Evolutionary conservation across 2,888 invertebrate genomes (phyloP).

Genomic region (Sinotaia quadrata): DNA sequence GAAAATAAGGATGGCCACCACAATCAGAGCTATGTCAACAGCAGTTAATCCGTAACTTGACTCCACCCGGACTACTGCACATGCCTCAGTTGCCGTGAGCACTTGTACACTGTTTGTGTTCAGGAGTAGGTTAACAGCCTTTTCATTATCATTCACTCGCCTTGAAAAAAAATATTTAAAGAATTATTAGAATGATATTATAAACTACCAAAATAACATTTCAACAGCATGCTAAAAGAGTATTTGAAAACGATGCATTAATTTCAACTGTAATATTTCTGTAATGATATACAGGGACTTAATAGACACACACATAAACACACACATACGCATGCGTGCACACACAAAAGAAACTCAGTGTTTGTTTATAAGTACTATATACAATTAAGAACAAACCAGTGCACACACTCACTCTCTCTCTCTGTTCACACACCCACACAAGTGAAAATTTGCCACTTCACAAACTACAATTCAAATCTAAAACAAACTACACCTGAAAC

Average conservation of each 20-base stretch:
- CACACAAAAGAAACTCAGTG: too few relatives aligned
- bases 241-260: too few relatives aligned
- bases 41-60: constrained; percentile 12
- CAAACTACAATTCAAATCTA: too few relatives aligned
- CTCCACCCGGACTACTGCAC: constrained; percentile 13
- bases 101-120: background rate
- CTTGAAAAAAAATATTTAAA: constrained; percentile 12
- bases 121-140: constrained; percentile 19
- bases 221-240: too few relatives aligned
- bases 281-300: background rate
- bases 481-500: too few relatives aligned
- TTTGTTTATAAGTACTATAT: too few relatives aligned
- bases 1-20: constrained; percentile 46
- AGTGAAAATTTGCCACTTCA: too few relatives aligned
- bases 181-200: background rate
- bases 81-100: constrained; percentile 17
- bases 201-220: too few relatives aligned
- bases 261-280: too few relatives aligned
- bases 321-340: constrained; percentile 5
- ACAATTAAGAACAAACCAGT: too few relatives aligned
- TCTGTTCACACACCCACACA: too few relatives aligned
- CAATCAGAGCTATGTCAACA: constrained; percentile 44
- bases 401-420: too few relatives aligned
- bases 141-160: constrained; percentile 22
- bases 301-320: background rate